Percentiles rank a stretch among this genome's conserved stretches.
Conservation (phyloP, 1,140 invertebrate genomes). For the Halictus rubicundus region DNA sequence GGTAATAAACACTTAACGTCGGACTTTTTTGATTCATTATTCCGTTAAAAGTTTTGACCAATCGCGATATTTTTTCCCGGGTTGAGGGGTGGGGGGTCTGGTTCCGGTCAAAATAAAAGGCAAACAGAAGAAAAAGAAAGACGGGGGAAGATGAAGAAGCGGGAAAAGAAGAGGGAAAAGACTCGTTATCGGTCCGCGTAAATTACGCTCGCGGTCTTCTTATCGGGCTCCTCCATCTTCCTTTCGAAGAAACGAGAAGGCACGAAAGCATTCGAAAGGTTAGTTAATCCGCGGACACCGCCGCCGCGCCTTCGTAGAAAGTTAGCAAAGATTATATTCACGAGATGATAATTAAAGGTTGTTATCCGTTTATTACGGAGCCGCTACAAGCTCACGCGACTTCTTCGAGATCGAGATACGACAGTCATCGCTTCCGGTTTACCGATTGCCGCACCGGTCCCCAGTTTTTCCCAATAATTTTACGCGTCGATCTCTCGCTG, state of each 20-base stretch:
- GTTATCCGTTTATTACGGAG: not conserved
- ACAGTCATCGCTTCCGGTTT: not conserved
- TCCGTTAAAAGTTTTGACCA: not conserved
- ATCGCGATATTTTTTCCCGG: not conserved
- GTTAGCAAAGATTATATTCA: constrained; percentile 28
- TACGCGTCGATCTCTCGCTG: not conserved
- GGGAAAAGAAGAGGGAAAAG: not conserved
- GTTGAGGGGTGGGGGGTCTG: too few relatives aligned
- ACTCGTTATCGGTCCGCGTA: constrained; percentile 26
- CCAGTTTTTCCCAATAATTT: not conserved
- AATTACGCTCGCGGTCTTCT: not conserved
- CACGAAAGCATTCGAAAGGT: constrained; percentile 21
- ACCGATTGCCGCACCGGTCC: not conserved
- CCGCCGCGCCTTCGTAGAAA: constrained; percentile 26
- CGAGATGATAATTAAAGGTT: constrained; percentile 32
- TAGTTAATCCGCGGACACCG: not conserved
- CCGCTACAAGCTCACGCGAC: constrained; percentile 13
- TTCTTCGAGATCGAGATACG: constrained; percentile 23
- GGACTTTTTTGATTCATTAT: not conserved
- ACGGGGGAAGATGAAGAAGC: not conserved
- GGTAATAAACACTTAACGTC: constrained; percentile 1
- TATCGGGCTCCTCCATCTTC: constrained; percentile 17
- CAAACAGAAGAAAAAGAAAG: not conserved
- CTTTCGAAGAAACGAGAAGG: not conserved
- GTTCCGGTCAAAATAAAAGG: too few relatives aligned